Percentiles rank a stretch among this genome's conserved stretches.
Conservation (phyloP, 2,888 invertebrate genomes). For the Nebria brevicollis region DNA sequence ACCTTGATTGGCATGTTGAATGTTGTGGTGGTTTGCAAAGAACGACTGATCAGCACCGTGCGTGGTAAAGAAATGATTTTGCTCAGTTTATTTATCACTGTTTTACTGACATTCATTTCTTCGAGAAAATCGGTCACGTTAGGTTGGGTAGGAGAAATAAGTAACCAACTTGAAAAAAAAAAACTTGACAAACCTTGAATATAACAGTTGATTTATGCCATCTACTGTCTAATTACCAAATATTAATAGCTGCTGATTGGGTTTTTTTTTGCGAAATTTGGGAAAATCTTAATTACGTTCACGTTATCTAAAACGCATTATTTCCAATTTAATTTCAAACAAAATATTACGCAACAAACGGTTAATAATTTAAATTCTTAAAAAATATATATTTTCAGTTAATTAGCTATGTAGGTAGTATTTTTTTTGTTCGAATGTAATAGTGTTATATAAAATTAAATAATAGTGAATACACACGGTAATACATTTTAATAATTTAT, state of each 20-base stretch:
- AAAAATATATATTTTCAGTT: too few species aligned
- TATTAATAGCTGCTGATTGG: background rate
- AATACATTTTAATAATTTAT: background rate
- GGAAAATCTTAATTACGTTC: background rate
- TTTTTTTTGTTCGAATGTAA: too few species aligned
- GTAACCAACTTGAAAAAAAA: background rate
- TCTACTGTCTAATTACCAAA: constrained; percentile 6
- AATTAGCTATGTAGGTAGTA: too few species aligned
- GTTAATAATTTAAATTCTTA: too few species aligned
- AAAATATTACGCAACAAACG: too few species aligned
- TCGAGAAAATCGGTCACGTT: constrained; percentile 23
- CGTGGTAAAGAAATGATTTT: constrained; percentile 29
- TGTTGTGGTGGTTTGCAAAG: constrained; percentile 49
- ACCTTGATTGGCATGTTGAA: constrained; percentile 52
- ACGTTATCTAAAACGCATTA: background rate
- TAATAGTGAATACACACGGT: background rate
- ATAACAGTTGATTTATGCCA: constrained; percentile 20
- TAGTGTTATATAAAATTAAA: too few species aligned
- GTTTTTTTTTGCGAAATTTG: background rate
- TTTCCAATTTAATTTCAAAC: too few species aligned
- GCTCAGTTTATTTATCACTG: constrained; percentile 19
- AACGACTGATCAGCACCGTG: constrained; percentile 42
- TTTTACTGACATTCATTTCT: constrained; percentile 48
- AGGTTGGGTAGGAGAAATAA: background rate
- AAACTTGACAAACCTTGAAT: constrained; percentile 20